Evolutionary conservation across 2,888 invertebrate genomes (phyloP), one percentile per base, ranked within the genome.

Genomic region (Andrena hattorfiana): DNA sequence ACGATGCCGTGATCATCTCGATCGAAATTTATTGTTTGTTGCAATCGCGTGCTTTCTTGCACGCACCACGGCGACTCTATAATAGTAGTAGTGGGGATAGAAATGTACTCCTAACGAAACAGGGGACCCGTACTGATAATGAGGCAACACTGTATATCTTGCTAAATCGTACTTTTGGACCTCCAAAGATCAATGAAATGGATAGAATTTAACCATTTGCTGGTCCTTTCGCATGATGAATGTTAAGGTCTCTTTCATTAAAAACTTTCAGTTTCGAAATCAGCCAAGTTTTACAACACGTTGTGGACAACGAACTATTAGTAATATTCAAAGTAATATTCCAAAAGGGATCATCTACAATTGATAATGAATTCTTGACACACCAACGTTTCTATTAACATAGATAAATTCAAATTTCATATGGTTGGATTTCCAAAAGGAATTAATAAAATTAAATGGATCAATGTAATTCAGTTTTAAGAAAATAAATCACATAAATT

Each of bases 371-470:
- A 35, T 16, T 66, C 26, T 63, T n/a, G 23, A 28, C 30, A 20
- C 3, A 54, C 23, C 16, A 30, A 75, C 16, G 13, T 28, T 68
- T 54, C 20, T 4, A 4, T 70, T 56, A 42, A 30, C 16, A 26
- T 56, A 69, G 51, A 68, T 16, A 54, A 66, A 70, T 70, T 54
- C 35, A 23, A 70, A 62, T 71, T 78, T 59, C 64, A 60, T 69
- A 42, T 26, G 20, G 23, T 32, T 35, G 49, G 42, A 56, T 68
- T 54, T 48, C 0, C 32, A 20, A 68, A 67, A 35, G 2, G 20
- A 30, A 30, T 20, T 5, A 42, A 48, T 48, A 8, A 49, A 28
- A n/a, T 10, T 16, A 30, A 32, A 13, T n/a, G 13, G 13, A 77
- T 10, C 10, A 54, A 73, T 23, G 3, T 23, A 7, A 59, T 59